Base-by-base conservation (phyloP, 2,113 vertebrate species). In the Cryptomyrus ogoouensis region DNA sequence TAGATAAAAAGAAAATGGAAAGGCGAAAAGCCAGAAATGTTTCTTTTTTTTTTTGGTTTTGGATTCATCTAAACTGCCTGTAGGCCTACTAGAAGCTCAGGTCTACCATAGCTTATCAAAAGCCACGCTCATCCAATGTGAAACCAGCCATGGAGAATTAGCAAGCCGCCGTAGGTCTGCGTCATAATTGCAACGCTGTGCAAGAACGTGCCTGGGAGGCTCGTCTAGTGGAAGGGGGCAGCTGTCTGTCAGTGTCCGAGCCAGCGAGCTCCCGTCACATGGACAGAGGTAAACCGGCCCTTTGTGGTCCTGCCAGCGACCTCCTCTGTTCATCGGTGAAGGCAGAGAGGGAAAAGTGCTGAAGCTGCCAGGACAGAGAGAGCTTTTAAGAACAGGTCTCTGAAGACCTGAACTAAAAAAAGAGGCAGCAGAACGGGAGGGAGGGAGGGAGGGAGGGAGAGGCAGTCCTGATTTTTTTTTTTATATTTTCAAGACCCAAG, bases 301-400 rank as follows among this genome's bases (percentile, higher is more conserved):
- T 52, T 19, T 52, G 13, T 27, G 19, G 19, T 46, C 77, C 77
- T 15, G 27, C 52, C 89, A 83, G 74, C 19, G 52, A 56, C 21
- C 47, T 39, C 27, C 35, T 46, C 39, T 66, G 12, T 66, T 62
- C 52, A 1, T 56, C 85, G 15, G 46, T 13, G 24, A 44, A 46
- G 42, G 27, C 21, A 24, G 50, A 83, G 19, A 53, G 70, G 27
- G 49, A 42, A 53, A 89, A 35, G 19, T 58, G 35, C 50, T 83
- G 50, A 15, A 89, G 77, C 49, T 84, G 77, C 31, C 89, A 89
- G 74, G 74, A 56, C 12, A 84, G 89, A 27, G 77, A 44, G 50
- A 84, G 77, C 77, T 89, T 89, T 89, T 89, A 89, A 84, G 74
- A 83, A 89, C 88, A 89, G 50, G 88, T 39, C 88, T 89, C 70